phyloP scores from a whole-genome alignment of 2,797 vertebrate species.

The Odontamblyopus lacepedii region DNA sequence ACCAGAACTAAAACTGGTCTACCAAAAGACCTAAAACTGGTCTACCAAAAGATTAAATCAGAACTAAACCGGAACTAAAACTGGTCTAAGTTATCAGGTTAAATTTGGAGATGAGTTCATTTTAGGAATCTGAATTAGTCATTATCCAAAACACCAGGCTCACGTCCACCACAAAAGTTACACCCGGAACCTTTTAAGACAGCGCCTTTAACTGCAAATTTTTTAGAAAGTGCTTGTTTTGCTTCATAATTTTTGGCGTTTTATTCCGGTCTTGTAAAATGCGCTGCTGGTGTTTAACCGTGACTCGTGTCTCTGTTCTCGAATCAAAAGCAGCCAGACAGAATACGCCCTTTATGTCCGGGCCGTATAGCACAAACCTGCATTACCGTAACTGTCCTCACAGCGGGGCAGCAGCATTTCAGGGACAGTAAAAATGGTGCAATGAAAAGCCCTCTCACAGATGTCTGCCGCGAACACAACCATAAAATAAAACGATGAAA shows the following conservation, averaged over 20 bases:
- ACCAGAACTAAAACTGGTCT: no score
- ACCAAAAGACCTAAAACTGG: no score
- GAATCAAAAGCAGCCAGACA: background rate
- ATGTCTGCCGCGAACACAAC: no score
- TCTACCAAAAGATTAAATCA: no score
- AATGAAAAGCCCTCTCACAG: background rate
- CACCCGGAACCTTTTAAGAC: no score
- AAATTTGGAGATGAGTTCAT: no score
- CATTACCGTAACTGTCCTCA: background rate
- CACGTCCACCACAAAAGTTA: no score
- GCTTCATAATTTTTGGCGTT: background rate
- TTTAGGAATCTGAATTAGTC: no score
- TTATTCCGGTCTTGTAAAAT: background rate
- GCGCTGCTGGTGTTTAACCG: background rate
- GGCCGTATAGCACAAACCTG: background rate
- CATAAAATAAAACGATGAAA: no score
- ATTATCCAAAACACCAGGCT: no score
- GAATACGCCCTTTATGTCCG: constrained; percentile 6
- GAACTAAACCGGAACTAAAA: no score
- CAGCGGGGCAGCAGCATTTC: background rate
- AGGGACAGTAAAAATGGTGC: background rate
- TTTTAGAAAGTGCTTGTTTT: background rate
- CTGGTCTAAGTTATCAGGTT: no score
- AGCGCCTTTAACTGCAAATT: background rate
- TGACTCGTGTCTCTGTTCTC: background rate